Conservation (phyloP, 2,888 invertebrate genomes). For the Drosophila austrosaltans region DNA sequence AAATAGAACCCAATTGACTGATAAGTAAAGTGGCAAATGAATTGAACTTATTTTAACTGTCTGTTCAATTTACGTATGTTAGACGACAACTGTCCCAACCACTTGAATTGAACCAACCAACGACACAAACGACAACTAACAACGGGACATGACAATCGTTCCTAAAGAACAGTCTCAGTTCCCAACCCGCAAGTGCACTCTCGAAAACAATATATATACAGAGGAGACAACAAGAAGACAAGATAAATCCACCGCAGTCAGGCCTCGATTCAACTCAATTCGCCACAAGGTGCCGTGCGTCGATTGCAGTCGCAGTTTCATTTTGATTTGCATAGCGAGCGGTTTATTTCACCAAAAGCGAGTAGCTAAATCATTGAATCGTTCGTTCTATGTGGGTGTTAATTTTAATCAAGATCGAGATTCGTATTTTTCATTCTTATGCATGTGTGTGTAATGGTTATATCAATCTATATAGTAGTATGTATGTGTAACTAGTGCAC, state of each 20-base stretch:
- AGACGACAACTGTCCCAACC: constrained; percentile 7
- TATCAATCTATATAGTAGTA: too few relatives aligned
- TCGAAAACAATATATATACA: constrained; percentile 27
- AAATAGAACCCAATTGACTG: constrained; percentile 37
- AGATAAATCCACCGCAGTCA: constrained; percentile 16
- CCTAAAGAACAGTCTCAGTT: neutral
- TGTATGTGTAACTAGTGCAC: neutral
- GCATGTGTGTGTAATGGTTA: neutral
- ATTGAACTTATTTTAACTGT: constrained; percentile 42
- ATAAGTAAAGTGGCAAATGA: constrained; percentile 42
- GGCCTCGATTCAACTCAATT: neutral
- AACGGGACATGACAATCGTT: neutral
- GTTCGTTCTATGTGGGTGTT: constrained; percentile 1
- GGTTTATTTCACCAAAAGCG: constrained; percentile 30
- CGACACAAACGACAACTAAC: neutral
- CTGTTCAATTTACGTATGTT: constrained; percentile 32
- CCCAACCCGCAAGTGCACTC: neutral
- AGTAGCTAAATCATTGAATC: constrained; percentile 1
- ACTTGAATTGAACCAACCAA: constrained; percentile 21
- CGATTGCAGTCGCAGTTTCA: constrained; percentile 50
- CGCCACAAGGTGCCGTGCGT: constrained; percentile 43
- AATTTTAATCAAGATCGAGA: constrained; percentile 2
- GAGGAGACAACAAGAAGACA: neutral
- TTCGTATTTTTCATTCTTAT: neutral
- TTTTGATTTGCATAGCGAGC: constrained; percentile 52